Base-by-base conservation (phyloP, 2,113 vertebrate species). In the Oriolus oriolus region DNA sequence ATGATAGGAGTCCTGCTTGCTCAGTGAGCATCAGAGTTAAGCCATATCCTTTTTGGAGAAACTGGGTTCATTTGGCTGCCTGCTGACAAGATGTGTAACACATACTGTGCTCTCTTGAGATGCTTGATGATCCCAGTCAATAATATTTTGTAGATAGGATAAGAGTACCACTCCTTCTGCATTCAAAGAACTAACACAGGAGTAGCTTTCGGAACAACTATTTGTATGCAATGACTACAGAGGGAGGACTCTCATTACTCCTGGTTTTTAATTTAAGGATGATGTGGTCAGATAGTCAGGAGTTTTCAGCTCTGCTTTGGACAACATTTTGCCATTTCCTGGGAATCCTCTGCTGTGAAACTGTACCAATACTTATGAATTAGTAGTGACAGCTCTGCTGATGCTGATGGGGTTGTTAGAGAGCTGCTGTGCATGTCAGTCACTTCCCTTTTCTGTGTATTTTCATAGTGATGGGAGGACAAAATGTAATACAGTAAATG, bases 211-310 rank as follows among this genome's bases (percentile, higher is more conserved):
- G 23, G 27, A 77, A 16, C 15, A 23, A 42, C 13, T 70, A 11
- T 77, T 87, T 71, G 2, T 41, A 41, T 94, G n/a, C 10, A 85
- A 31, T 41, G 53, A 30, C 24, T 86, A 31, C n/a, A 54, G 66
- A 56, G 1, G 22, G 10, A 69, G 10, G 9, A 26, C 14, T 44
- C 28, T 9, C 1, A 1, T 42, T 81, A 49, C 21, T 81, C 9
- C 52, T 59, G 30, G 21, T 1, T 87, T 77, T 81, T 41, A 19
- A 19, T 81, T 74, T 66, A 74, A 15, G 10, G 21, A 27, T 76
- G 11, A 11, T 30, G 22, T 4, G 2, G 10, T 16, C 30, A 14
- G 20, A 22, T 45, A 57, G n/a, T 6, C 0, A 1, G 53, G 26
- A 75, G 53, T 52, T 87, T 84, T 53, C 41, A 73, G 22, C 31